Base-by-base conservation (phyloP, 2,888 invertebrate genomes). In the Craniophora ligustri region DNA sequence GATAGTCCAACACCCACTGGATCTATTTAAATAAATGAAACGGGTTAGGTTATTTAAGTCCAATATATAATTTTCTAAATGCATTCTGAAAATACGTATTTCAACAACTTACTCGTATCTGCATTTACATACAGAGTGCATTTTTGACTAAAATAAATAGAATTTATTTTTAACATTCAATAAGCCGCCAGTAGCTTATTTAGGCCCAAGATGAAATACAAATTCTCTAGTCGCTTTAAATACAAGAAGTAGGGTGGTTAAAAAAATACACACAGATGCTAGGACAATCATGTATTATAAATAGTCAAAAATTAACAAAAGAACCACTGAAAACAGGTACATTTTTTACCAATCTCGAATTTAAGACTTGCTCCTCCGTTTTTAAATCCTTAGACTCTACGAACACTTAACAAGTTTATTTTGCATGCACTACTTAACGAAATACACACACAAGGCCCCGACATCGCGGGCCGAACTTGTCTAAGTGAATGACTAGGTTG, bases 231-330 rank as follows among this genome's bases (percentile, higher is more conserved):
- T n/a, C n/a, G n/a, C n/a, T n/a, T n/a, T n/a, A n/a, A n/a, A n/a
- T n/a, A n/a, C 8, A 8, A 31, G 10, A 15, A 15, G 13, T 11
- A 23, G 44, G 49, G 30, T 5, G 44, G 32, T 30, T 69, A 68
- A 78, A 81, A 82, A 79, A 81, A 89, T 81, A 85, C 86, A 81
- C 57, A 64, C 84, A 78, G 89, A 91, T 92, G 92, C 92, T 93
- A 93, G 88, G 92, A 92, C 92, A 92, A 92, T 93, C 88, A 91
- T 92, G 89, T 92, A 92, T 91, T 92, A 93, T 92, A 93, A 93
- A 93, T 93, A 92, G 91, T 92, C 92, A 92, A 93, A 92, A 91
- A 91, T 87, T 89, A 92, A 92, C 91, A 92, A 92, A 92, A 91
- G 90, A 91, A 92, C 89, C 89, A 89, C 85, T 90, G 90, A 91